phyloP scores from a whole-genome alignment of 2,113 vertebrate genomes.

The Planiliza haematocheilus region DNA sequence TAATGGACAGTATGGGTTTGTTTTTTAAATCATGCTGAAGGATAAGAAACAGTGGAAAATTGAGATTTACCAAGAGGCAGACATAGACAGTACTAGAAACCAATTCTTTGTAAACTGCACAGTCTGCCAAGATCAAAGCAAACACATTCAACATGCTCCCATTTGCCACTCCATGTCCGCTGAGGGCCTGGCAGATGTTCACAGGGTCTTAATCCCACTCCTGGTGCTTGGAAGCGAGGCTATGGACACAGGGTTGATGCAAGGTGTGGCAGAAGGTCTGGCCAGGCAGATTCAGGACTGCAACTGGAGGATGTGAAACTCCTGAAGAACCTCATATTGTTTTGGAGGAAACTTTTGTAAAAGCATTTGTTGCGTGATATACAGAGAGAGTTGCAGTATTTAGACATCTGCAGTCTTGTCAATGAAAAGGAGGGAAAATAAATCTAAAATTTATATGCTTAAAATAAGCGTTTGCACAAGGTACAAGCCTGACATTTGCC shows the following conservation, averaged over 20 bases:
- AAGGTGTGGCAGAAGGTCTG: slow-evolving; percentile 57
- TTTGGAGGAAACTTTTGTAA: slow-evolving; percentile 17
- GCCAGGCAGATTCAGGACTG: slow-evolving; percentile 47
- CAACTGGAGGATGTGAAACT: slow-evolving; percentile 43
- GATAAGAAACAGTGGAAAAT: slow-evolving; percentile 51
- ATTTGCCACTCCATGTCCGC: slow-evolving; percentile 63
- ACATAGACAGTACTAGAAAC: slow-evolving; percentile 62
- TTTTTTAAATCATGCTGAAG: slow-evolving; percentile 37
- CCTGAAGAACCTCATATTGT: slow-evolving; percentile 20
- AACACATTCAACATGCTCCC: slow-evolving; percentile 71
- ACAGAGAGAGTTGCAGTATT: slow-evolving; percentile 9
- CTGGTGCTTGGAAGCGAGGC: slow-evolving; percentile 41
- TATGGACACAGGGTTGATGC: not conserved
- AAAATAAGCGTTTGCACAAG: slow-evolving; percentile 26
- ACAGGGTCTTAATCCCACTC: slow-evolving; percentile 59
- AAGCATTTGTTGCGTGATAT: slow-evolving; percentile 39
- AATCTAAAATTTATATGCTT: slow-evolving; percentile 4
- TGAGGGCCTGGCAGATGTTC: slow-evolving; percentile 70
- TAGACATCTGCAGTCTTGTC: slow-evolving; percentile 23
- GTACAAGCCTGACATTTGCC: not conserved
- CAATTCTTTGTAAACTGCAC: slow-evolving; percentile 62
- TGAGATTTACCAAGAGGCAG: slow-evolving; percentile 52
- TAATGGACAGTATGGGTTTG: slow-evolving; percentile 33
- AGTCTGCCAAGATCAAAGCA: slow-evolving; percentile 73
- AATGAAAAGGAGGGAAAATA: not conserved